phyloP scores from a whole-genome alignment of 2,888 invertebrate species.

The Heteromurus nitidus region DNA sequence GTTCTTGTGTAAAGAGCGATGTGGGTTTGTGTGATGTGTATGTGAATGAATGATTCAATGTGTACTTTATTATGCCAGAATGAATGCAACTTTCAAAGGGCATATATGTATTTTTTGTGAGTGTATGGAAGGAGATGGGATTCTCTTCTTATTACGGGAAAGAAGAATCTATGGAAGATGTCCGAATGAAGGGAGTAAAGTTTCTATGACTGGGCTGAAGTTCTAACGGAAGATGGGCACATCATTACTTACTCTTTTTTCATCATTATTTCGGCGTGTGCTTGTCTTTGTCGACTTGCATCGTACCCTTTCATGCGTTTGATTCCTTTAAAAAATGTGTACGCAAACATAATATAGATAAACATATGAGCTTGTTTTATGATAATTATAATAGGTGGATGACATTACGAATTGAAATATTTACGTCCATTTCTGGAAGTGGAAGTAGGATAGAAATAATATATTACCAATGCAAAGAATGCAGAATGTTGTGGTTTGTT shows the following conservation, averaged over 20 bases:
- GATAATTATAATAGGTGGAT: no score
- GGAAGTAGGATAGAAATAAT: no score
- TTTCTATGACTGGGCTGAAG: slow-evolving; percentile 30
- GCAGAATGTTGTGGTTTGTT: no score
- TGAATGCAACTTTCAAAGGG: slow-evolving; percentile 31
- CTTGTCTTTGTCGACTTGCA: slow-evolving; percentile 51
- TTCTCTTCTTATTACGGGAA: slow-evolving; percentile 37
- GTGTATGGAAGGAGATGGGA: slow-evolving; percentile 23
- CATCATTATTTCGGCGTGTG: slow-evolving; percentile 67
- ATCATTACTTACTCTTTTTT: slow-evolving; percentile 48
- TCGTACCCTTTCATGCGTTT: slow-evolving; percentile 33
- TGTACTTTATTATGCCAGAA: slow-evolving; percentile 42
- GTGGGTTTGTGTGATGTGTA: neutral
- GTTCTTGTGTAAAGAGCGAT: neutral
- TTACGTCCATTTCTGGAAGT: no score
- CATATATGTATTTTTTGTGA: no score
- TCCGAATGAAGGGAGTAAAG: neutral
- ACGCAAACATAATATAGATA: no score
- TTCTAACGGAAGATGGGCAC: slow-evolving; percentile 29
- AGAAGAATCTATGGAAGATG: slow-evolving; percentile 7
- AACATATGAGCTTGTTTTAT: no score
- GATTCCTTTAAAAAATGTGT: no score
- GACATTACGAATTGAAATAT: no score
- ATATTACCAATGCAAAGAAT: no score
- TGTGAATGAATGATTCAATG: slow-evolving; percentile 23